Evolutionary conservation across 2,888 invertebrate species (phyloP).

Genomic region (Drosophila buzzatii): DNA sequence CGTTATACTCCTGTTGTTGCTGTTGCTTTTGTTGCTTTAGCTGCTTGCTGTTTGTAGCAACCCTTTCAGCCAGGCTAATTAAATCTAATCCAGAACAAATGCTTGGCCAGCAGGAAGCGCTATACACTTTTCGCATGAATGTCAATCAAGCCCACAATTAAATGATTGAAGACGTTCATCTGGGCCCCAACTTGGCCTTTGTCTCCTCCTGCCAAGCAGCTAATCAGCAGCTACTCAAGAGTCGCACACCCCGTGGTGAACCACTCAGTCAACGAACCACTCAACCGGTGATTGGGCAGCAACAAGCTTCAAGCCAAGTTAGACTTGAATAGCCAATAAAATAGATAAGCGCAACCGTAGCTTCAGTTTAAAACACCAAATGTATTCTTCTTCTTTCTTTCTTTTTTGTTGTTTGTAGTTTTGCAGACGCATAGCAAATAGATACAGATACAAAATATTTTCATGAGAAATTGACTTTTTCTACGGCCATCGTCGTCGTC

Average conservation of each 20-base stretch:
- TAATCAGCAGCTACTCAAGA: conserved; percentile 45
- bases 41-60: conserved; percentile 23
- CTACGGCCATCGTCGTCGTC: conserved; percentile 40
- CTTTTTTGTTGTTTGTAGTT: conserved; percentile 30
- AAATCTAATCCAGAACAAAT: conserved; percentile 71
- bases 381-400: conserved; percentile 30
- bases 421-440: conserved; percentile 69
- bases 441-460: conserved; percentile 78
- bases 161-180: conserved; percentile 75
- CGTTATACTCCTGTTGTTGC: conserved; percentile 1
- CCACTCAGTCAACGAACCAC: background rate
- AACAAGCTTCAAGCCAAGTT: conserved; percentile 48
- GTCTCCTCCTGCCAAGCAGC: conserved; percentile 31
- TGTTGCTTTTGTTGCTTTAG: conserved; percentile 7
- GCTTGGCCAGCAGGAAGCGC: conserved; percentile 42
- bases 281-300: conserved; percentile 15
- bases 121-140: conserved; percentile 72
- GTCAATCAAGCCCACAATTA: conserved; percentile 71
- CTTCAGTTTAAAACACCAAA: conserved; percentile 58
- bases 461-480: conserved; percentile 84
- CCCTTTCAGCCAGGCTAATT: conserved; percentile 71
- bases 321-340: conserved; percentile 33
- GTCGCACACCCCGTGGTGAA: conserved; percentile 9
- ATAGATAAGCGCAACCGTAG: conserved; percentile 25
- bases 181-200: conserved; percentile 21